These are phyloP conservation scores for Conomelus anceps DNA, from an alignment of 2,888 invertebrate genomes.

Conservation along the genomic window DNA sequence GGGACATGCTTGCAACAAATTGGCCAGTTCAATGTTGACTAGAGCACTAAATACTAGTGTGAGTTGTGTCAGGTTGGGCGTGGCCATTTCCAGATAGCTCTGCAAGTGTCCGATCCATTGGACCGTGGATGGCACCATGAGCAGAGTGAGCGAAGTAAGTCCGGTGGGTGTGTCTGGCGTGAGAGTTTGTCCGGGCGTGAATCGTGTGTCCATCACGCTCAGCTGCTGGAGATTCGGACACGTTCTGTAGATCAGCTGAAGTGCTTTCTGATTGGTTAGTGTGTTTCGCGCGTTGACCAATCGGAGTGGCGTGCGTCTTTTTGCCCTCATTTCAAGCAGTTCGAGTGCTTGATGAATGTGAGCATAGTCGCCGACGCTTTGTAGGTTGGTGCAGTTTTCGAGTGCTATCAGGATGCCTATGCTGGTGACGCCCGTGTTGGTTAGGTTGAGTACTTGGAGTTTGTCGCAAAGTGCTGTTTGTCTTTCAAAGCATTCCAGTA, in stretches of 20 bases:
- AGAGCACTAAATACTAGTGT: conserved; percentile 40
- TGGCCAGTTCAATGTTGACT: conserved; percentile 39
- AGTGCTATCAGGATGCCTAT: conserved; percentile 42
- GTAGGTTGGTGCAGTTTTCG: conserved; percentile 41
- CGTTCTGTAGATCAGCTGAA: neutral
- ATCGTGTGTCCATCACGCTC: neutral
- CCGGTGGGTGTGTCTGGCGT: conserved; percentile 25
- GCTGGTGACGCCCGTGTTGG: conserved; percentile 42
- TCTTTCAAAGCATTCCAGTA: conserved; percentile 42
- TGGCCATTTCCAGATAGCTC: conserved; percentile 39
- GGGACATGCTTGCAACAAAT: conserved; percentile 39
- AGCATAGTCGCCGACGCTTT: conserved; percentile 43
- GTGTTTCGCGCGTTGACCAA: neutral
- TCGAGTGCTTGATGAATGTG: conserved; percentile 43
- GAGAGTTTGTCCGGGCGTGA: neutral
- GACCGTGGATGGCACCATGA: conserved; percentile 40
- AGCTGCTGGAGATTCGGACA: neutral
- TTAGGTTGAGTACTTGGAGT: conserved; percentile 41
- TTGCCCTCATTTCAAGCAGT: conserved; percentile 36
- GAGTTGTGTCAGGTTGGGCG: conserved; percentile 40
- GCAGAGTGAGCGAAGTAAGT: conserved; percentile 33
- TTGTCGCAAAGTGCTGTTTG: conserved; percentile 42
- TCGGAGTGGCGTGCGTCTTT: neutral
- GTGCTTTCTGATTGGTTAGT: neutral
- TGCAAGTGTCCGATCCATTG: conserved; percentile 42